phyloP scores from a whole-genome alignment of 2,113 vertebrate genomes.

The Emydura subglobosa region DNA sequence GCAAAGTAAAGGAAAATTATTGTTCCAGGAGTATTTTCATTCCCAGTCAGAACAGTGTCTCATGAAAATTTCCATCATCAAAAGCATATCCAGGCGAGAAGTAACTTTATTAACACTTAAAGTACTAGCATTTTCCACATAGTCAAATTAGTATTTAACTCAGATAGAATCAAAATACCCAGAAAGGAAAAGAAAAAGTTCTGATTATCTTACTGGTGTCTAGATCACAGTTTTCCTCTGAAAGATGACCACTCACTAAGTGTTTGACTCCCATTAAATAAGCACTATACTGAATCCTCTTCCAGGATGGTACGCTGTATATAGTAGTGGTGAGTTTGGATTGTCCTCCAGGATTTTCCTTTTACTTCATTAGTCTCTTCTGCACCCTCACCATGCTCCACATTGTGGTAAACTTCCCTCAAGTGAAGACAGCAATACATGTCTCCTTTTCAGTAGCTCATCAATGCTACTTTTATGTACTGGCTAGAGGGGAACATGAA shows the following conservation, averaged over 20 bases:
- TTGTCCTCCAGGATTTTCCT: not conserved
- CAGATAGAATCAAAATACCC: rapidly evolving
- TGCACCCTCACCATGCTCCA: rapidly evolving
- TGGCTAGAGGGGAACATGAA: not conserved
- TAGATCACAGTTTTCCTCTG: not conserved
- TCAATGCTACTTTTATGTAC: not conserved
- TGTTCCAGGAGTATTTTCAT: rapidly evolving
- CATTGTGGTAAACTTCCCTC: not conserved
- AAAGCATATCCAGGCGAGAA: rapidly evolving
- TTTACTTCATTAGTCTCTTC: not conserved
- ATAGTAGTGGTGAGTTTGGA: not conserved
- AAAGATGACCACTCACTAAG: rapidly evolving
- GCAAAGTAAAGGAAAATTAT: not conserved
- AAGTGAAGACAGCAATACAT: not conserved
- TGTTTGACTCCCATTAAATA: rapidly evolving
- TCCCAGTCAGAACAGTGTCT: not conserved
- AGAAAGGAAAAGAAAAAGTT: not conserved
- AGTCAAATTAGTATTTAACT: not conserved
- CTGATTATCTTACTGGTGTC: rapidly evolving
- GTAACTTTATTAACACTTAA: rapidly evolving
- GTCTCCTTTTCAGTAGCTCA: not conserved
- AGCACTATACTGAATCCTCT: not conserved
- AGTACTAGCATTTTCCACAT: not conserved
- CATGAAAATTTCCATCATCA: rapidly evolving
- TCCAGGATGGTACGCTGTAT: not conserved